phyloP scores from a whole-genome alignment of 1,140 invertebrate genomes.

The Penaeus vannamei region DNA sequence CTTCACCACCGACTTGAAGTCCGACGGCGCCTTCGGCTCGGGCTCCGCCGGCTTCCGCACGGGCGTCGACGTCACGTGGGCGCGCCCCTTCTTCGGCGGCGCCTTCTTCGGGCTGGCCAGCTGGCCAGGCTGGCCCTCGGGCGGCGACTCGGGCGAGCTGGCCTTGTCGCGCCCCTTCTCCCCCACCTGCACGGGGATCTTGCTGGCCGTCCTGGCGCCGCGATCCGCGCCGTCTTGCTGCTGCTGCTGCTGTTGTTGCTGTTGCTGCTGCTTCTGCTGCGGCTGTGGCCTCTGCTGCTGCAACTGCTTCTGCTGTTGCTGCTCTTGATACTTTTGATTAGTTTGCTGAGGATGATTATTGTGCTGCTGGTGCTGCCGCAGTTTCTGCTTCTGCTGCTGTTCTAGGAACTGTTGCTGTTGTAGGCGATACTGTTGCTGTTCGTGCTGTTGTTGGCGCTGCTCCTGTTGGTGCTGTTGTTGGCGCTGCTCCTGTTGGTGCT shows the following conservation, averaged over 20 bases:
- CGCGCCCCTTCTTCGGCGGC: background rate
- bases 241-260: background rate
- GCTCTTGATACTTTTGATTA: background rate
- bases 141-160: conserved; percentile 30
- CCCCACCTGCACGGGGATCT: conserved; percentile 53
- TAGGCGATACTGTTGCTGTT: background rate
- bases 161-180: conserved; percentile 38
- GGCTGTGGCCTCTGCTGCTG: conserved; percentile 14
- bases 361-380: conserved; percentile 7
- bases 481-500: no score
- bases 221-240: background rate
- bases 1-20: conserved; percentile 49
- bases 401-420: background rate
- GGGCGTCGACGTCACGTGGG: conserved; percentile 9
- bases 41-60: conserved; percentile 44
- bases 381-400: no score
- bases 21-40: conserved; percentile 25
- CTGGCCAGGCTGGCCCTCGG: background rate
- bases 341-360: no score
- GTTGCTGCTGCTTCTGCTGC: background rate
- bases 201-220: background rate
- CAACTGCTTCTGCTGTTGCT: conserved; percentile 7
- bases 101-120: conserved; percentile 19
- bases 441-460: background rate
- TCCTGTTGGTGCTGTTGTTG: background rate